Evolutionary conservation across 1,140 invertebrate genomes (phyloP), one percentile per base, ranked within the genome.

Genomic region (Aphelenchoides besseyi): DNA sequence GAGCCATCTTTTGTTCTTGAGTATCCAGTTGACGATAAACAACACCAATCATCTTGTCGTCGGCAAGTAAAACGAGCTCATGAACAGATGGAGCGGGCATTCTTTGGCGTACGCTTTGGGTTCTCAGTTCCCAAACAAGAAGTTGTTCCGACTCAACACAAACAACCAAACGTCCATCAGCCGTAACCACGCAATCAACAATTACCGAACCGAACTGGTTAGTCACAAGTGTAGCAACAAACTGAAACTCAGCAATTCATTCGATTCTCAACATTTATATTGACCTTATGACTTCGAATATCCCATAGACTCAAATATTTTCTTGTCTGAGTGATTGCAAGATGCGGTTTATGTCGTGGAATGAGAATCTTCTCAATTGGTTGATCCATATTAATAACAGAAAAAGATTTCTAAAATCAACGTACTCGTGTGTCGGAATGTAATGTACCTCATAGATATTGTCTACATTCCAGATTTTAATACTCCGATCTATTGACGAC

Each of bases 401-500:
- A 92, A 91, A 84, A 97, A 92, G 2, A 97, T 94, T 87, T 97
- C 93, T 83, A 97, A 94, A 82, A 95, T 48, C 12, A 48, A 48
- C 41, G 41, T 12, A 48, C 41, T n/a, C n/a, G n/a, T n/a, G n/a
- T n/a, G n/a, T n/a, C 41, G 41, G 41, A 48, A 48, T 16, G 41
- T 16, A 48, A 23, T 48, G 41, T 16, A 48, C 41, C 41, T 48
- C 41, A 23, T 48, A 94, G 79, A 98, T 97, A 83, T 98, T 97
- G 83, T 97, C 95, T 70, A 98, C 95, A 85, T 97, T 98, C 95
- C 95, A 98, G 0, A 98, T 81, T 88, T 98, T 97, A 0, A 98
- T 94, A 0, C 93, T 94, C 72, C 94, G 89, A 86, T 98, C 95
- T 63, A 98, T 95, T 0, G 94, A 97, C 0, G 95, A 96, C 0